Base-by-base conservation (phyloP, 64 coral and sea anemone species). In the Actinia equina region DNA sequence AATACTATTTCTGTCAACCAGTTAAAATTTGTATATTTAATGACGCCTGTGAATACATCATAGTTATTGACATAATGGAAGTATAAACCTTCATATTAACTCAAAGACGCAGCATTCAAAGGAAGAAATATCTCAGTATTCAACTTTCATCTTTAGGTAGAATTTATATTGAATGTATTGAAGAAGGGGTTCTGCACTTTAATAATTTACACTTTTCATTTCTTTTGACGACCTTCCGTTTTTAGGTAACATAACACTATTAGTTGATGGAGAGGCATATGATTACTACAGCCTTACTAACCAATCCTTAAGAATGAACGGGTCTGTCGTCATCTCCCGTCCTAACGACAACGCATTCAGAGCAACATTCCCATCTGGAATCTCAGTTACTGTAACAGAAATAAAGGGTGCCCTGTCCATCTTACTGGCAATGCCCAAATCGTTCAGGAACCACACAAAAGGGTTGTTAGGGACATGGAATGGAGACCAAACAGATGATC, bases 401-500 rank as follows among this genome's bases (percentile, higher is more conserved):
- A 54, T 82, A 20, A 82, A 79, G 43, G 79, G 87, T 11, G 59
- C 79, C 43, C 78, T 89, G 52, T 80, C 87, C 45, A 64, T 89
- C 59, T 77, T 89, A 43, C 15, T 89, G 44, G 87, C 87, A 23
- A 56, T 74, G 22, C 87, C 87, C 20, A 67, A 77, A 16, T 57
- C 42, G 19, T 89, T 88, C 56, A 89, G 76, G 63, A 89, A 89
- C 58, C 26, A 87, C 37, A 92, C 91, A 9, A 88, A 88, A 41
- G 91, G 91, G 17, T 64, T 92, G 45, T 54, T 92, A 9, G 91
- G 91, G 30, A 87, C 45, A 22, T 92, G 86, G 79, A 92, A 87
- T 54, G 86, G 42, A 9, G 67, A 74, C 51, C 78, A 51, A 19
- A 77, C 65, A 0, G 91, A 92, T 59, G 91, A 92, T 51, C 83